Base-by-base conservation (phyloP, 2,888 invertebrate genomes). In the Ecdyonurus torrentis region DNA sequence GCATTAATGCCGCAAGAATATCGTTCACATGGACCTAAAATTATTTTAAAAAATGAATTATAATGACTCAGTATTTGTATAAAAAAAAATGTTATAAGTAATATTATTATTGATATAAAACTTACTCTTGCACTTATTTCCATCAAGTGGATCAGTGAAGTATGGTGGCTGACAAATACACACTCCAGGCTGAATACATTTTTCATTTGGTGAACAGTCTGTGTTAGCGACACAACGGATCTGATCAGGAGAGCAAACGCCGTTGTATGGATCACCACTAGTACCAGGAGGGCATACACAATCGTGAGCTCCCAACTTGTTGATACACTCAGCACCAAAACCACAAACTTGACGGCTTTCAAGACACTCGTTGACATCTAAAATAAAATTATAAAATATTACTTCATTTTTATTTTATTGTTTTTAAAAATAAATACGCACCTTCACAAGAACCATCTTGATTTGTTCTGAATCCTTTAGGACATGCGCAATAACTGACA, bases 401-500 rank as follows among this genome's bases (percentile, higher is more conserved):
- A 19, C 10, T 18, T 23, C 5, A 24, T 62, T 23, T 22, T 25
- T 25, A 24, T 62, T 37, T 55, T 23, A 61, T 61, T 15, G 22
- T 52, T 15, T 53, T 22, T 7, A 20, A 20, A 55, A 10, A 55
- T 10, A 20, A 23, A 25, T 52, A 67, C 65, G 63, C 65, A 77
- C 77, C 78, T 74, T 83, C 80, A 71, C 93, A 93, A n/a, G 87
- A 82, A 19, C 91, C 90, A 70, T 91, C 90, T 1, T 79, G 71
- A 63, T 83, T 82, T 23, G 89, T 86, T 64, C 84, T 82, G 73
- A 82, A 92, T 19, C 94, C 93, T 72, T 89, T 85, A 3, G 93
- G 93, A 72, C 94, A 94, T 61, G 93, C 93, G 70, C 94, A 94
- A 72, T 94, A 94, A 73, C 92, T 93, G 1, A 91, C 88, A 61